phyloP scores from a whole-genome alignment of 2,888 invertebrate species.

The Cryptocephalus primarius region DNA sequence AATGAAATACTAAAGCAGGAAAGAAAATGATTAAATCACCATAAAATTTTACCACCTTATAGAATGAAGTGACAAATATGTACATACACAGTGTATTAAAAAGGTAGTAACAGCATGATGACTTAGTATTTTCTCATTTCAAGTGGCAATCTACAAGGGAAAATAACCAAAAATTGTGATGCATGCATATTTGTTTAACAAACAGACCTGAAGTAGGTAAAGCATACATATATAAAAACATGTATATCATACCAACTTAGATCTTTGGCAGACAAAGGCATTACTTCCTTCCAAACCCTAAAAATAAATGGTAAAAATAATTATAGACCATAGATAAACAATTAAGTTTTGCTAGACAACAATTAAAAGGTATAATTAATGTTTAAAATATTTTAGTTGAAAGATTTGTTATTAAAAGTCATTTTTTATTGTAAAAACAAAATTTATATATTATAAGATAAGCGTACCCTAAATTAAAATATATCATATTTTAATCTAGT shows the following conservation, averaged over 20 bases:
- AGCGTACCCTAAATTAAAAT: too few relatives aligned
- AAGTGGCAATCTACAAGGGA: too few relatives aligned
- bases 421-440: too few relatives aligned
- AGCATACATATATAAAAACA: conserved; percentile 28
- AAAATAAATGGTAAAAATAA: conserved; percentile 26
- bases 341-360: conserved; percentile 2
- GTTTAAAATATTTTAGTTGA: not conserved
- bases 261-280: conserved; percentile 41
- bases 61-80: too few relatives aligned
- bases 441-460: too few relatives aligned
- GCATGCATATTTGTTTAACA: not conserved
- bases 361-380: not conserved
- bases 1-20: too few relatives aligned
- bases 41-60: too few relatives aligned
- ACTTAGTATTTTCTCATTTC: too few relatives aligned
- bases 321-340: conserved; percentile 4
- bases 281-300: conserved; percentile 41
- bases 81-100: too few relatives aligned
- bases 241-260: conserved; percentile 41
- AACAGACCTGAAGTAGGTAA: conserved; percentile 24
- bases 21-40: too few relatives aligned
- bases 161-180: not conserved
- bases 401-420: not conserved
- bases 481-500: too few relatives aligned
- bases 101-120: too few relatives aligned